Evolutionary conservation across 2,797 vertebrate species (phyloP), one percentile per base, ranked within the genome.

Genomic region (Squalus acanthias): DNA sequence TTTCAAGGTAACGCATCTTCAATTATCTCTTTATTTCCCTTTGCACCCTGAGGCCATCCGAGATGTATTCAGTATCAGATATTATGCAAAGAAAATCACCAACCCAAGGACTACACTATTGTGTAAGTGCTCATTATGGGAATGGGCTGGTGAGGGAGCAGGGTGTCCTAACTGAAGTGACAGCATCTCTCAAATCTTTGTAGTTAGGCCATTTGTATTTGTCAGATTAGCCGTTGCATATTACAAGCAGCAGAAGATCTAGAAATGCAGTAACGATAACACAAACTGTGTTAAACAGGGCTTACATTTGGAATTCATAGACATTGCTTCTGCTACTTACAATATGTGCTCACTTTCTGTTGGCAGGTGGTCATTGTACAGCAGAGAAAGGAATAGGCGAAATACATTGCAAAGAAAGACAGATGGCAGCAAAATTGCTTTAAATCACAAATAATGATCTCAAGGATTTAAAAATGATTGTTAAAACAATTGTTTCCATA

Each of bases 381-480:
- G 94, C 46, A 33, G 50, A 95, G 12, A 76, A 95, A 95, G 69
- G 70, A 95, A 93, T 15, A 95, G 50, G 94, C 15, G 4, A 76
- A 95, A 76, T 95, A 95, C 69, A 76, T 70, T 95, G 93, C 39
- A 95, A n/a, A 60, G 57, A n/a, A 92, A 92, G 89, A 95, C 24
- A 53, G 46, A 74, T 53, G 69, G 53, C 94, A 74, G 46, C 50
- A 72, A 76, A 33, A 72, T 57, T 74, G 29, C 70, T 46, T 95
- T 76, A 53, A 76, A 74, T 95, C 15, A 95, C 29, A 76, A 95
- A 57, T 76, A 74, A 53, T 46, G 65, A 53, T 95, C 50, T 29
- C 69, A 74, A 50, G 91, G 94, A 95, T 74, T 94, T 76, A 46
- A 95, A 74, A 95, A 74, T 95, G 69, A 50, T 95, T 70, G 46